Evolutionary conservation across 2,113 vertebrate species (phyloP), one percentile per base, ranked within the genome.

Genomic region (Corythornis madagascariensis): DNA sequence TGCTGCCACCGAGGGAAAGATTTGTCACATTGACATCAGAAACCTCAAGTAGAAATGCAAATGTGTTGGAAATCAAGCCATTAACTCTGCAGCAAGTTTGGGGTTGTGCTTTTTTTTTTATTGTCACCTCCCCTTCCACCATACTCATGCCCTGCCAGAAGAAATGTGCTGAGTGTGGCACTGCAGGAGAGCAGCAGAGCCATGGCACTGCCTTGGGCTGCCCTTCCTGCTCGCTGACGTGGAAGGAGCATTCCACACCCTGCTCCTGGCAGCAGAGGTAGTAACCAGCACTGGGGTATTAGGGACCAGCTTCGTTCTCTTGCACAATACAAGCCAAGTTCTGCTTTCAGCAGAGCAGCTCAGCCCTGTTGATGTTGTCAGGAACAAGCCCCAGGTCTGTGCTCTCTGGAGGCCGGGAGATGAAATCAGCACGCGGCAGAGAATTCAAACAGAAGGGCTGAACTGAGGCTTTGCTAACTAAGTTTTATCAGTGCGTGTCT

Each of bases 401-500:
- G 48, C 65, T 82, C 76, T 91, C 61, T 82, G 69, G 86, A 56
- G 71, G 70, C 88, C 7, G 3, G 43, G 69, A 79, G 88, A 70
- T 81, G 82, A 83, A 91, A 43, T 65, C 79, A 84, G 73, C 73
- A 35, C 84, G 92, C 53, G n/a, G 47, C 52, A 81, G 87, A 88
- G 82, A 95, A 94, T 91, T 89, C 65, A 88, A 86, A 84, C 69
- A 93, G 88, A 84, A 83, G 45, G 25, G 24, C 73, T 89, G 55
- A 74, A 59, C 33, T 26, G 60, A 57, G 83, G 63, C 19, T 31
- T 76, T 76, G 83, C 81, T 85, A 72, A 77, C 31, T 48, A 83
- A 55, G 76, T 91, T 94, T 94, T 91, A 94, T 94, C 84, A 78
- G 90, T 65, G 79, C 6, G 1, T 77, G 76, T 81, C 82, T 84